Percentiles rank a stretch among this genome's conserved stretches.
phyloP scores from a whole-genome alignment of 2,797 vertebrate species.

The Lutjanus argentimaculatus region DNA sequence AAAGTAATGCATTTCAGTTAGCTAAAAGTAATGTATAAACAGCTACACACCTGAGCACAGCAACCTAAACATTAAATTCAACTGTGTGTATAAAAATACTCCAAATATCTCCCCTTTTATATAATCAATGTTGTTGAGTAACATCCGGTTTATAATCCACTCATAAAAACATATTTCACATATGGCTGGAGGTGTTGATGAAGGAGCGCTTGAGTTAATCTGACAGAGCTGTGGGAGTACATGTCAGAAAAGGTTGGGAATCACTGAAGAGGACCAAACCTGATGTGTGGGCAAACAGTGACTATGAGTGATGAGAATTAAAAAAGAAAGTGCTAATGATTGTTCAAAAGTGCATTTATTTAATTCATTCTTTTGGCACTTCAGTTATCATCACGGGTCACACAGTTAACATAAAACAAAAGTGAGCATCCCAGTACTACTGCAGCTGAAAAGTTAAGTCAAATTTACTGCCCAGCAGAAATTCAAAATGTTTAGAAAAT shows the following conservation, averaged over 20 bases:
- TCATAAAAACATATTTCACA: background rate
- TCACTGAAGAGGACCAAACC: background rate
- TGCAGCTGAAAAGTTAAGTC: slow-evolving; percentile 92
- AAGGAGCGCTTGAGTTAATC: background rate
- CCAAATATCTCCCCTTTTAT: background rate
- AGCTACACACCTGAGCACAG: too few species aligned
- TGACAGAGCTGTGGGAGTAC: background rate
- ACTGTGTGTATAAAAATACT: background rate
- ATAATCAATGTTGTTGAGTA: too few species aligned
- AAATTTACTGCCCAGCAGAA: slow-evolving; percentile 99
- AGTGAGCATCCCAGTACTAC: slow-evolving; percentile 87
- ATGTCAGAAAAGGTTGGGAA: background rate
- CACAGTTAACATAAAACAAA: slow-evolving; percentile 89
- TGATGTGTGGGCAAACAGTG: background rate
- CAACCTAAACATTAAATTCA: background rate
- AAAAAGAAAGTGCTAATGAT: slow-evolving; percentile 88
- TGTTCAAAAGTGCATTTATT: slow-evolving; percentile 98
- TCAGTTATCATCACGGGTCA: slow-evolving; percentile 95
- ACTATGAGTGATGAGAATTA: background rate
- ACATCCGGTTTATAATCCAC: background rate
- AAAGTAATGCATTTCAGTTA: too few species aligned
- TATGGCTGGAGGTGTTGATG: background rate
- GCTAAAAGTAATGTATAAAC: too few species aligned
- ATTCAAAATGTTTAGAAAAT: slow-evolving; percentile 78
- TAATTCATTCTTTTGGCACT: slow-evolving; percentile 89